Percentiles rank a stretch among this genome's conserved stretches.
Conservation (phyloP, 2,113 vertebrate species). For the Anarhynchus alexandrinus region DNA sequence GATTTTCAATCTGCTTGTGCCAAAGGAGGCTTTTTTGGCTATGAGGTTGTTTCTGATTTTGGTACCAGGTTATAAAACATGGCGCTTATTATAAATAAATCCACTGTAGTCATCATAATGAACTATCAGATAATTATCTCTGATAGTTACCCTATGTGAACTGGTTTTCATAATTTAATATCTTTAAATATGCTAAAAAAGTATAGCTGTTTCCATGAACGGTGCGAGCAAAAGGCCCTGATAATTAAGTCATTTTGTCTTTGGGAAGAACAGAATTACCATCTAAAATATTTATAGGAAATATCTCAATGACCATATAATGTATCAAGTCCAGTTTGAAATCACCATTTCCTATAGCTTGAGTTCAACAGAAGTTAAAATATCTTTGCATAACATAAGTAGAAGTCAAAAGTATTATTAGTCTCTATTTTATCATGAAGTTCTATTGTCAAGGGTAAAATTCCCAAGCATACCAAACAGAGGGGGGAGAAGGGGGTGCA, state of each 20-base stretch:
- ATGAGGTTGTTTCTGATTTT: not conserved
- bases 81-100: not conserved
- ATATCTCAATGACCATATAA: not conserved
- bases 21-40: not conserved
- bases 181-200: constrained; percentile 18
- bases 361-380: constrained; percentile 48
- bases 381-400: not conserved
- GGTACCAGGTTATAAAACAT: not conserved
- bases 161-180: constrained; percentile 26
- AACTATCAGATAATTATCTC: constrained; percentile 28
- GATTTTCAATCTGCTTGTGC: not conserved
- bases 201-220: not conserved
- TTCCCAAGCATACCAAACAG: not conserved
- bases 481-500: too few species aligned
- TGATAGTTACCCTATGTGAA: not conserved
- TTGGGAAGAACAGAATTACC: not conserved
- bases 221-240: not conserved
- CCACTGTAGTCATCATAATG: not conserved
- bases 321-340: not conserved
- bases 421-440: not conserved
- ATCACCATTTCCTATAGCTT: constrained; percentile 22
- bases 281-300: constrained; percentile 12
- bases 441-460: not conserved
- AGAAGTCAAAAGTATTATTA: constrained; percentile 11
- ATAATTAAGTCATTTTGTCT: constrained; percentile 36